Conservation (phyloP, 2,797 vertebrate genomes). For the Linurgus olivaceus region DNA sequence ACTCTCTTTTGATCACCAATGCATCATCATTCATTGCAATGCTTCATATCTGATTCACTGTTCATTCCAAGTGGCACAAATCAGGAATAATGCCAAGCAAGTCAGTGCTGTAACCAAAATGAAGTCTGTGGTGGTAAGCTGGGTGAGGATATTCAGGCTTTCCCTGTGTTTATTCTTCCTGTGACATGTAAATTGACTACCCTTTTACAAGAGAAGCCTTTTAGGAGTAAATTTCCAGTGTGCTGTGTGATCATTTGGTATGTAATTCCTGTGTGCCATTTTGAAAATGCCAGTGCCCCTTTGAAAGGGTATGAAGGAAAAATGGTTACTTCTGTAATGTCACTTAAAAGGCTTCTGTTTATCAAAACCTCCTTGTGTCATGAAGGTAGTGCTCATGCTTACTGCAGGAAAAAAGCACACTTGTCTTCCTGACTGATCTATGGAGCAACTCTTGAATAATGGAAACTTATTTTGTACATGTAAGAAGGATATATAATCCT, state of each 20-base stretch:
- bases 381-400: conserved; percentile 16
- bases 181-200: conserved; percentile 58
- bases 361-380: conserved; percentile 42
- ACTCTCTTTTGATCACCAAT: conserved; percentile 13
- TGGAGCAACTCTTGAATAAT: conserved; percentile 56
- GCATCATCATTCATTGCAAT: neutral
- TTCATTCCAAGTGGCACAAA: neutral
- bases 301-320: conserved; percentile 34
- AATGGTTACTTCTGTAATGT: conserved; percentile 18
- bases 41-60: neutral
- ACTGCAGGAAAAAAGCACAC: conserved; percentile 57
- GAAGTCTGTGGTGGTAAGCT: neutral
- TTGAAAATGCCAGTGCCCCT: conserved; percentile 56
- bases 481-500: conserved; percentile 27
- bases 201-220: conserved; percentile 50
- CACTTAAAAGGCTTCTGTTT: conserved; percentile 57
- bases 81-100: neutral
- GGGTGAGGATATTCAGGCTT: neutral
- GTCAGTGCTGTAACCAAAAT: neutral
- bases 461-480: conserved; percentile 55
- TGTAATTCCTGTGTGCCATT: conserved; percentile 41
- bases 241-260: conserved; percentile 23
- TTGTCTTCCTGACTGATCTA: conserved; percentile 64
- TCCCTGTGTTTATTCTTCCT: conserved; percentile 28
- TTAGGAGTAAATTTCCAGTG: conserved; percentile 54